Evolutionary conservation across 2,888 invertebrate species (phyloP).

Genomic region (Netelia virgata): DNA sequence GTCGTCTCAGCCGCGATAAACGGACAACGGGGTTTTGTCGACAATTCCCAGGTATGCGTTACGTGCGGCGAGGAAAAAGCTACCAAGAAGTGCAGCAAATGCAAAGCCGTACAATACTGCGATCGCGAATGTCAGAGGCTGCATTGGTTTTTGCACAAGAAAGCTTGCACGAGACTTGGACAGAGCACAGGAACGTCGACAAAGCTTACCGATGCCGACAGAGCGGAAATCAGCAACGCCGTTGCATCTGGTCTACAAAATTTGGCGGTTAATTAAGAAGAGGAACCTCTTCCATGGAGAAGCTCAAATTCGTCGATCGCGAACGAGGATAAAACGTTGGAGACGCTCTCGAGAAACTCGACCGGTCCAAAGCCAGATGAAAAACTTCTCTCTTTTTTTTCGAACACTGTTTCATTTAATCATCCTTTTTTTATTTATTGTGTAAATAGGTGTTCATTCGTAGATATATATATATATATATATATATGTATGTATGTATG

Average conservation of each 20-base stretch:
- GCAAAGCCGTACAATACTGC: constrained; percentile 97
- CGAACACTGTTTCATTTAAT: constrained; percentile 15
- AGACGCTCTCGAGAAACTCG: constrained; percentile 21
- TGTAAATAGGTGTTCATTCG: constrained; percentile 64
- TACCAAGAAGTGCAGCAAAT: constrained; percentile 97
- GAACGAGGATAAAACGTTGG: constrained; percentile 9
- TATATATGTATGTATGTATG: neutral
- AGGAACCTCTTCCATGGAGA: constrained; percentile 44
- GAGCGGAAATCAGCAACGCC: constrained; percentile 78
- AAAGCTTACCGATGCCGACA: constrained; percentile 78
- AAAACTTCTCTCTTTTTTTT: constrained; percentile 5
- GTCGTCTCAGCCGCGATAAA: constrained; percentile 94
- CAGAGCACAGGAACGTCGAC: constrained; percentile 48
- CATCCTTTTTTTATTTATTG: constrained; percentile 63
- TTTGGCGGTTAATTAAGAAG: constrained; percentile 76
- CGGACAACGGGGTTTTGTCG: constrained; percentile 93
- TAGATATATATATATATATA: constrained; percentile 18
- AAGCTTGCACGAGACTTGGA: constrained; percentile 90
- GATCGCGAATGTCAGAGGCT: constrained; percentile 97
- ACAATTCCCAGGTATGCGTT: constrained; percentile 90
- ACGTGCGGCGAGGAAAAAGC: constrained; percentile 96
- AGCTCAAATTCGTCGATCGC: constrained; percentile 4
- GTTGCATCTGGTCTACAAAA: constrained; percentile 79
- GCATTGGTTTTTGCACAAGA: constrained; percentile 97
- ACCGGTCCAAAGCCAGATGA: constrained; percentile 10